phyloP scores from a whole-genome alignment of 92 coral and sea anemone genomes.

The Parazoanthus atlanticus region DNA sequence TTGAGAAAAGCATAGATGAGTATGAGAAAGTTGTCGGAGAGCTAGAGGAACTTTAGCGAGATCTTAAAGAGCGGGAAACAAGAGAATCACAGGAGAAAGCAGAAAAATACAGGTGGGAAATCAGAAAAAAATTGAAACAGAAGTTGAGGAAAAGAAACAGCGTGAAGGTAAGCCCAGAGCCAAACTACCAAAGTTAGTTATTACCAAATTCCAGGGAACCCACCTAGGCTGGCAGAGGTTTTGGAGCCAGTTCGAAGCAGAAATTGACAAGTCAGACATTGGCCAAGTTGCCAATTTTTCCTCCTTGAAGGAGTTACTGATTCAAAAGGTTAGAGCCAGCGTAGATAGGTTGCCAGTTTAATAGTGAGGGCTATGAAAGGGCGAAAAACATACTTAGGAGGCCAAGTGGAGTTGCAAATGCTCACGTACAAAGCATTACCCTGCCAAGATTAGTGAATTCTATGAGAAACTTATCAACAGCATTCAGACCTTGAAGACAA shows the following conservation, averaged over 20 bases:
- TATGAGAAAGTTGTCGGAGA: no score
- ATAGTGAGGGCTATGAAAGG: constrained; percentile 51
- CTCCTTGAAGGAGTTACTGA: constrained; percentile 55
- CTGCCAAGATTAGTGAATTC: constrained; percentile 3
- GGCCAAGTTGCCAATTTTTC: constrained; percentile 62
- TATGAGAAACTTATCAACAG: neutral
- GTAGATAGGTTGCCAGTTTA: constrained; percentile 57
- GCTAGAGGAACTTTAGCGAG: no score
- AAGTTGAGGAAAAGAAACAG: neutral
- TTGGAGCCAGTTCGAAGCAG: constrained; percentile 65
- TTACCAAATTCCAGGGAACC: constrained; percentile 67
- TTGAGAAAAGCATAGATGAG: no score
- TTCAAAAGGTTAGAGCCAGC: constrained; percentile 42
- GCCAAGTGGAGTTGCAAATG: constrained; percentile 26
- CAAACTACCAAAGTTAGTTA: constrained; percentile 56
- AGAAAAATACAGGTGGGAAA: constrained; percentile 34
- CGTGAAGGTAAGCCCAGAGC: constrained; percentile 27
- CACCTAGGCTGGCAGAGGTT: constrained; percentile 55
- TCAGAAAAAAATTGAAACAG: neutral
- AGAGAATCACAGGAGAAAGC: no score
- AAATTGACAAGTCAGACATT: constrained; percentile 59
- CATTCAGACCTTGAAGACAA: constrained; percentile 26
- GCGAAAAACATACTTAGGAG: constrained; percentile 37
- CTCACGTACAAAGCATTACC: constrained; percentile 41
- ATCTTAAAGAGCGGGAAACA: no score